Percentiles rank a stretch among this genome's conserved stretches.
Conservation (phyloP, 2,888 invertebrate species). For the Heliconius ethilla region DNA sequence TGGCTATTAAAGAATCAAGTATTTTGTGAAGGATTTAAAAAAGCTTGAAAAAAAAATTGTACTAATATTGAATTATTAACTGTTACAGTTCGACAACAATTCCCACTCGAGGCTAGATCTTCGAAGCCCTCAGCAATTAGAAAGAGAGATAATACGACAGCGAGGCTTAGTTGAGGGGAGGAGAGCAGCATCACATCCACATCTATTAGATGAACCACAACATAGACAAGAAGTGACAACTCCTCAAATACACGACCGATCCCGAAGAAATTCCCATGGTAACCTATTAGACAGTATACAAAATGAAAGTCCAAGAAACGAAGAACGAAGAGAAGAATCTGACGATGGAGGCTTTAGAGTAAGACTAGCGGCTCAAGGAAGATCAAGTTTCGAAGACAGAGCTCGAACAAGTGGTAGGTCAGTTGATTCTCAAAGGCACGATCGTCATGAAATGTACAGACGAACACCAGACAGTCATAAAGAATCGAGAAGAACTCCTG, state of each 20-base stretch:
- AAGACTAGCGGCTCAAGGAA: constrained; percentile 67
- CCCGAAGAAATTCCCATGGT: constrained; percentile 82
- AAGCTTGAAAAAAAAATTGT: not conserved
- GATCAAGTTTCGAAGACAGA: constrained; percentile 72
- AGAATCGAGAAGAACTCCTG: constrained; percentile 64
- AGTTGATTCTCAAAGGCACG: constrained; percentile 60
- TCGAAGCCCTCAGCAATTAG: constrained; percentile 84
- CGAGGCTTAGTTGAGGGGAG: constrained; percentile 81
- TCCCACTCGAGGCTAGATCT: constrained; percentile 77
- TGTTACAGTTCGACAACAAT: constrained; percentile 72
- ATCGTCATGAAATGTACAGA: constrained; percentile 65
- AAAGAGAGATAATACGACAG: constrained; percentile 82
- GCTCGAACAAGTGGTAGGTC: constrained; percentile 75
- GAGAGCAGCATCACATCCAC: constrained; percentile 86
- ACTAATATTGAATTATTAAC: constrained; percentile 35
- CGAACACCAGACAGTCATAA: constrained; percentile 68
- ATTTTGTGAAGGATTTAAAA: not conserved
- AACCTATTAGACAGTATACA: constrained; percentile 80
- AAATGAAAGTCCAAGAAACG: constrained; percentile 62
- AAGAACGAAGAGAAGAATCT: constrained; percentile 76
- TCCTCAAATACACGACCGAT: constrained; percentile 68
- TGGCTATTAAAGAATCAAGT: not conserved
- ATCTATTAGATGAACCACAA: constrained; percentile 80
- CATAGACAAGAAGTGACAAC: constrained; percentile 66
- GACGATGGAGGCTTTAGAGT: constrained; percentile 84